Percentiles rank a stretch among this genome's conserved stretches.
Evolutionary conservation across 2,888 invertebrate species (phyloP).

Genomic region (Erannis defoliaria): DNA sequence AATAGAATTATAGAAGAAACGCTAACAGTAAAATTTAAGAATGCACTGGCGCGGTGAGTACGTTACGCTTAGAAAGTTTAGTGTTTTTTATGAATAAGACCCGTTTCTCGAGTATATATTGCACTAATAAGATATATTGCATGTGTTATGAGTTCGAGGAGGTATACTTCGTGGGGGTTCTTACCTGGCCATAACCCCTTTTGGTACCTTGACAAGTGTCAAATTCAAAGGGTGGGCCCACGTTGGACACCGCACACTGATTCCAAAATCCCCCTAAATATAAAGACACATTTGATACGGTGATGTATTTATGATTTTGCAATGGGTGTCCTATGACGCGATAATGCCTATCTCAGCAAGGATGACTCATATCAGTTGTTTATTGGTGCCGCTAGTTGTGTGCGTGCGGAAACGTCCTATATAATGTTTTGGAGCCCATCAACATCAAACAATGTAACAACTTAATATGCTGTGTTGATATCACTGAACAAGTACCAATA

Average conservation of each 20-base stretch:
- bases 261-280: constrained; percentile 46
- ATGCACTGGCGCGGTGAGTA: constrained; percentile 98
- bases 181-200: constrained; percentile 74
- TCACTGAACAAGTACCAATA: constrained; percentile 36
- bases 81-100: constrained; percentile 71
- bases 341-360: constrained; percentile 74
- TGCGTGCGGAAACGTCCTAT: constrained; percentile 77
- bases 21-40: constrained; percentile 97
- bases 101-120: constrained; percentile 60
- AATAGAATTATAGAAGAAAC: constrained; percentile 99
- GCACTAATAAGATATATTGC: constrained; percentile 45
- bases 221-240: constrained; percentile 83
- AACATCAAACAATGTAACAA: constrained; percentile 69
- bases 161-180: constrained; percentile 57
- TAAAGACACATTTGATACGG: constrained; percentile 42
- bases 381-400: constrained; percentile 66
- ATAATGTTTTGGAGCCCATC: constrained; percentile 74
- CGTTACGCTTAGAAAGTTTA: constrained; percentile 85
- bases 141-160: constrained; percentile 46
- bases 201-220: constrained; percentile 80
- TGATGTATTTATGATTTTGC: constrained; percentile 58
- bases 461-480: constrained; percentile 57
- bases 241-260: constrained; percentile 69
- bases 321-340: constrained; percentile 67
- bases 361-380: constrained; percentile 80